Evolutionary conservation across 2,888 invertebrate genomes (phyloP).

Genomic region (Troides oblongomaculatus): DNA sequence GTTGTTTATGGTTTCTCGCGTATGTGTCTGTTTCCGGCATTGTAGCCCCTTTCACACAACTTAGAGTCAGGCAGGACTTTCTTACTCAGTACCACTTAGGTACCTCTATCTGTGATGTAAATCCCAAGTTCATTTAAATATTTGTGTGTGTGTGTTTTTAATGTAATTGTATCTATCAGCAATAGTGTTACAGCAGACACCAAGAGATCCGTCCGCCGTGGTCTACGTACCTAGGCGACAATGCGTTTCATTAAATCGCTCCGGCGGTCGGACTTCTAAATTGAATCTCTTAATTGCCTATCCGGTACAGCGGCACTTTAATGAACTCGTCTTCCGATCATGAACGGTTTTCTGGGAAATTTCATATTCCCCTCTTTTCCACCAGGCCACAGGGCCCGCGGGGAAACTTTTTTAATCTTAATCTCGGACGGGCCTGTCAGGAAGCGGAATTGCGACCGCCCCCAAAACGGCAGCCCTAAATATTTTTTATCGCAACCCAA

Average conservation of each 20-base stretch:
- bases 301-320: conserved; percentile 64
- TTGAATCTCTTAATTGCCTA: conserved; percentile 70
- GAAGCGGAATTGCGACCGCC: conserved; percentile 59
- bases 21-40: too few relatives aligned
- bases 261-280: conserved; percentile 40
- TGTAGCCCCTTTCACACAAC: too few relatives aligned
- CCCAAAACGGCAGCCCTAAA: conserved; percentile 46
- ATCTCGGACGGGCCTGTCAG: conserved; percentile 50
- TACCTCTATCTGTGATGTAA: too few relatives aligned
- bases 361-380: conserved; percentile 63
- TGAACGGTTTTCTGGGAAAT: conserved; percentile 54
- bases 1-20: too few relatives aligned
- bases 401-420: conserved; percentile 74
- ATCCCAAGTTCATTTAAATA: too few relatives aligned
- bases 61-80: too few relatives aligned
- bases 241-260: conserved; percentile 31
- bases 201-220: too few relatives aligned
- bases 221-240: conserved; percentile 1
- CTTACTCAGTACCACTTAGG: too few relatives aligned
- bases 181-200: too few relatives aligned
- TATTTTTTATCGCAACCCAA: conserved; percentile 44
- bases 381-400: conserved; percentile 46
- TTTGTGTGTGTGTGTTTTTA: too few relatives aligned
- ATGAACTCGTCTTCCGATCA: conserved; percentile 63
- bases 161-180: too few relatives aligned